These are phyloP conservation scores for Luperina testacea DNA, from an alignment of 2,888 invertebrate species.

Conservation along the genomic window DNA sequence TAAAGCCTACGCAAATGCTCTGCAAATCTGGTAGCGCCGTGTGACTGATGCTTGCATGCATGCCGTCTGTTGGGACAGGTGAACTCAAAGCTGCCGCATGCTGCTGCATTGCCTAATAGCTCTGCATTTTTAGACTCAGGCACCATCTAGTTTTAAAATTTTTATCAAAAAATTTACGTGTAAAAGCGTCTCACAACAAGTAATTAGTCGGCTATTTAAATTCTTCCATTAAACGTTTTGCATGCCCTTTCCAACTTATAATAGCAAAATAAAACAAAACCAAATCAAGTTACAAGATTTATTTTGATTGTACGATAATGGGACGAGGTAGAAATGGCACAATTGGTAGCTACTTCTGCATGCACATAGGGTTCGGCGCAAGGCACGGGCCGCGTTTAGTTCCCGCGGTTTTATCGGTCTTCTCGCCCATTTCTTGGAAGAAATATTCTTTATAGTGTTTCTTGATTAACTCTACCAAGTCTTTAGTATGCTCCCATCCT, in stretches of 20 bases:
- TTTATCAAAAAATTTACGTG: no score
- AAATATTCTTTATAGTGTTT: slow-evolving; percentile 92
- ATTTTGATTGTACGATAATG: slow-evolving; percentile 2
- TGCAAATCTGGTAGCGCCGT: neutral
- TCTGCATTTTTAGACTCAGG: no score
- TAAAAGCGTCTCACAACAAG: neutral
- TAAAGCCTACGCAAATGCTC: no score
- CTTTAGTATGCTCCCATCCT: slow-evolving; percentile 94
- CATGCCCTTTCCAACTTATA: neutral
- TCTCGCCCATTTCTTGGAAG: slow-evolving; percentile 57
- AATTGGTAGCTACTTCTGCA: slow-evolving; percentile 46
- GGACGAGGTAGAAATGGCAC: neutral
- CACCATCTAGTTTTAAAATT: no score
- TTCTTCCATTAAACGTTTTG: neutral
- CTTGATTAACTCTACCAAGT: slow-evolving; percentile 81
- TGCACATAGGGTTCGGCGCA: slow-evolving; percentile 50
- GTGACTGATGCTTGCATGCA: no score
- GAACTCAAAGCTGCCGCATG: no score
- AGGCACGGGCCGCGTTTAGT: slow-evolving; percentile 53
- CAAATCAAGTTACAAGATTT: slow-evolving; percentile 5
- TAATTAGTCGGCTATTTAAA: neutral
- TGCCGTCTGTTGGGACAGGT: no score
- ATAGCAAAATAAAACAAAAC: slow-evolving; percentile 28
- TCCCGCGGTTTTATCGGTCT: neutral
- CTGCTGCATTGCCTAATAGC: no score